Percentiles rank a stretch among this genome's conserved stretches.
Evolutionary conservation across 1,140 invertebrate species (phyloP).

Genomic region (Pseudoatta argentina): DNA sequence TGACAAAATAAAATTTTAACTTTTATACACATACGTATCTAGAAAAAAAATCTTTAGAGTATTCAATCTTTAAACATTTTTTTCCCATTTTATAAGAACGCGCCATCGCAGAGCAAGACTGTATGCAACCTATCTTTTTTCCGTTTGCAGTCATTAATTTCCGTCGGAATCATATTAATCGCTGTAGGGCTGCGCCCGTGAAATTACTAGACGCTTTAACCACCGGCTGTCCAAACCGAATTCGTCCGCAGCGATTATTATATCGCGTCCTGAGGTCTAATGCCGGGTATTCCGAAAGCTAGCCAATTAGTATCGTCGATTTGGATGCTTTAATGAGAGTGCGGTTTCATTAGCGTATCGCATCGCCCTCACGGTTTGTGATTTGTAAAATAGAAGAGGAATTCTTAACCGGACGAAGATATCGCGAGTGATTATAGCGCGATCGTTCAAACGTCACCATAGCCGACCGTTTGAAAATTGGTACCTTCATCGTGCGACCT

Average conservation of each 20-base stretch:
- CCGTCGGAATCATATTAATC: conserved; percentile 78
- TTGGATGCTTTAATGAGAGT: conserved; percentile 82
- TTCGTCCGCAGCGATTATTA: conserved; percentile 76
- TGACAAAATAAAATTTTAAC: neutral
- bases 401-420: conserved; percentile 64
- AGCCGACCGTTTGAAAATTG: conserved; percentile 68
- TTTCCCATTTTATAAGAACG: neutral
- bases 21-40: neutral
- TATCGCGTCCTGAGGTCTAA: conserved; percentile 79
- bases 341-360: conserved; percentile 76
- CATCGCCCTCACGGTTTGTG: conserved; percentile 48
- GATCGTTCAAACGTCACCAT: conserved; percentile 68
- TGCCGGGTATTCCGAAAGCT: conserved; percentile 81
- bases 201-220: conserved; percentile 82
- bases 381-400: conserved; percentile 69
- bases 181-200: conserved; percentile 73
- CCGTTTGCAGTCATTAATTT: conserved; percentile 77
- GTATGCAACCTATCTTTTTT: conserved; percentile 58
- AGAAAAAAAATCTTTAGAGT: neutral
- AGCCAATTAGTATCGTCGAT: conserved; percentile 81
- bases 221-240: conserved; percentile 81
- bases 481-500: conserved; percentile 36
- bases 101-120: neutral
- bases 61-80: conserved; percentile 26
- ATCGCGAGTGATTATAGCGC: conserved; percentile 69